A percentile compares a stretch with the other conserved stretches of the same genome.
Conservation (phyloP, 30 jellyfish, hydroid and myxozoan genomes). For the Hydra vulgaris region DNA sequence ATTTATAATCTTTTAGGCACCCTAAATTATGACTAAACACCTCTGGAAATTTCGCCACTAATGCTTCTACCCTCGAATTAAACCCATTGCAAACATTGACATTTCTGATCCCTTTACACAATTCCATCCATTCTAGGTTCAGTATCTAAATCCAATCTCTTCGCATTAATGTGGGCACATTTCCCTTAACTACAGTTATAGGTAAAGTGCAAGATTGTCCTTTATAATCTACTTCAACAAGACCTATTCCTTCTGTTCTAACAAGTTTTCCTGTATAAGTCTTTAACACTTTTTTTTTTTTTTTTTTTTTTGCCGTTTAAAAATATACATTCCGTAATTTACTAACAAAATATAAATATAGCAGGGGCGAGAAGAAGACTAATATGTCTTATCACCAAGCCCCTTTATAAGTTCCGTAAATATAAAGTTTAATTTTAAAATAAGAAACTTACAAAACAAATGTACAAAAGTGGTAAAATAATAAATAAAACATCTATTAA, state of each 20-base stretch:
- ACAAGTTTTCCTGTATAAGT: conserved; percentile 29
- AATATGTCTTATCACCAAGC: too few species aligned
- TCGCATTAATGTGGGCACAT: conserved; percentile 28
- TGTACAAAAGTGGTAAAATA: too few species aligned
- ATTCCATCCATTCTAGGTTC: conserved; percentile 19
- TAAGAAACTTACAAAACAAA: too few species aligned
- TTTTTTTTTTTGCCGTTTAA: too few species aligned
- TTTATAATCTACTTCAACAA: conserved; percentile 8
- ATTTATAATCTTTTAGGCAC: conserved; percentile 11
- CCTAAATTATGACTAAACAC: conserved; percentile 24
- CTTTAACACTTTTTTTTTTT: too few species aligned
- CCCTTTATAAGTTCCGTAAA: too few species aligned
- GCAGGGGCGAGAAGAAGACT: too few species aligned
- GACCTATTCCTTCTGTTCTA: conserved; percentile 6
- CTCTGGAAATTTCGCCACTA: conserved; percentile 25
- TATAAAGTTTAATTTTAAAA: too few species aligned
- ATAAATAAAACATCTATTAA: too few species aligned
- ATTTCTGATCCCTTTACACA: conserved; percentile 1
- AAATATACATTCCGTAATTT: too few species aligned
- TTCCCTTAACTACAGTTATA: conserved; percentile 10
- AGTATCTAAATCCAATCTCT: conserved; percentile 22
- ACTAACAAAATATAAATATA: too few species aligned
- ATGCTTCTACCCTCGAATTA: conserved; percentile 7
- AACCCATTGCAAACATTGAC: conserved; percentile 7
- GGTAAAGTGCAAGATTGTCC: conserved; percentile 2